Evolutionary conservation across 2,888 invertebrate genomes (phyloP), one percentile per base, ranked within the genome.

Genomic region (Lobophora halterata): DNA sequence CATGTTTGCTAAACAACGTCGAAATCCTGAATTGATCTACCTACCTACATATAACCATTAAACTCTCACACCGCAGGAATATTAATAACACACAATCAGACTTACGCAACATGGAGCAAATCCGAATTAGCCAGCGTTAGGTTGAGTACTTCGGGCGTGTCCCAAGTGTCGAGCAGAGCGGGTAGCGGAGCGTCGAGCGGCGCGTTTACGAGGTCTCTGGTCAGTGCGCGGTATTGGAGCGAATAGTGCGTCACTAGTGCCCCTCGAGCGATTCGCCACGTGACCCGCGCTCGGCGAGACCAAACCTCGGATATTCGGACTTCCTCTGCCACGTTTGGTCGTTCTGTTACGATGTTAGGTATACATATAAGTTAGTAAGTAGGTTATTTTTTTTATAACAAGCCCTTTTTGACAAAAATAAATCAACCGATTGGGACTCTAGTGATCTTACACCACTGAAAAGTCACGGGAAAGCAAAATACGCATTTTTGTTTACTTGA

Each of bases 301-400:
- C 85, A 87, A 1, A 87, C 81, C 43, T 87, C 87, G 1, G 87
- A 85, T 48, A 87, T 68, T 3, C 85, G 72, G 0, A 87, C 79
- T 57, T 87, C 87, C 63, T 86, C 87, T 1, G 86, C 83, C 1
- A 74, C 60, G 32, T 71, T 81, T 5, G 87, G 87, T 0, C 85
- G 76, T 53, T 87, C 87, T 87, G 48, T 33, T 7, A 8, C 6
- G n/a, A n/a, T n/a, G n/a, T n/a, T n/a, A 21, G 2, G 4, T n/a
- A 14, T 26, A 11, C 5, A n/a, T n/a, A n/a, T n/a, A n/a, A n/a
- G n/a, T n/a, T n/a, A n/a, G n/a, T n/a, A n/a, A n/a, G n/a, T n/a
- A n/a, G n/a, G n/a, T n/a, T n/a, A n/a, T n/a, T n/a, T n/a, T n/a
- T n/a, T n/a, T n/a, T n/a, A n/a, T n/a, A n/a, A n/a, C n/a, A n/a